Evolutionary conservation across 2,888 invertebrate species (phyloP).

Genomic region (Syrphus vitripennis): DNA sequence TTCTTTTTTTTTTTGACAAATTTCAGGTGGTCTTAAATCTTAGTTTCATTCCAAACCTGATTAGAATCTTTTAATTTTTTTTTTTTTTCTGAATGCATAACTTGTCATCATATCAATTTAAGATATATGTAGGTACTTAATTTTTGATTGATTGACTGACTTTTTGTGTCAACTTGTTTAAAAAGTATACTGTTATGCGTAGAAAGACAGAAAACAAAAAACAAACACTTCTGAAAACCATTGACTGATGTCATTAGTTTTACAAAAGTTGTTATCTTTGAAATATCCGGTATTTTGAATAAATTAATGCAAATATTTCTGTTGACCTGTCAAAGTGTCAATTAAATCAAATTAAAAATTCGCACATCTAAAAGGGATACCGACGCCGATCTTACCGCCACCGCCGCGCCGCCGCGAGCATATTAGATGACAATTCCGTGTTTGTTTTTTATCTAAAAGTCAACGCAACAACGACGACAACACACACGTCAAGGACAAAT

Average conservation of each 20-base stretch:
- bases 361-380: constrained; percentile 17
- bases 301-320: constrained; percentile 14
- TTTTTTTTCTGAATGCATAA: not conserved
- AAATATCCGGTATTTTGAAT: constrained; percentile 11
- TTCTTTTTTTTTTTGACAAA: too few species aligned
- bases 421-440: not conserved
- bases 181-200: not conserved
- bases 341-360: constrained; percentile 31
- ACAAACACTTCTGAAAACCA: not conserved
- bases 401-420: not conserved
- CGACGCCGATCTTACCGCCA: not conserved
- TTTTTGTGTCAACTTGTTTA: not conserved
- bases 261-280: not conserved
- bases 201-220: not conserved
- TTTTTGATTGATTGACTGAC: constrained; percentile 3
- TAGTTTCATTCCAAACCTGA: not conserved
- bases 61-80: not conserved
- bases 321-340: constrained; percentile 39
- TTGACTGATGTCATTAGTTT: not conserved
- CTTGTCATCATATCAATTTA: not conserved
- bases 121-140: too few species aligned
- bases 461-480: not conserved
- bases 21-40: too few species aligned
- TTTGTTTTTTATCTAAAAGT: constrained; percentile 6
- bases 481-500: constrained; percentile 40